These are phyloP conservation scores for Cyprinella venusta DNA, from an alignment of 2,797 vertebrate species.

Conservation along the genomic window DNA sequence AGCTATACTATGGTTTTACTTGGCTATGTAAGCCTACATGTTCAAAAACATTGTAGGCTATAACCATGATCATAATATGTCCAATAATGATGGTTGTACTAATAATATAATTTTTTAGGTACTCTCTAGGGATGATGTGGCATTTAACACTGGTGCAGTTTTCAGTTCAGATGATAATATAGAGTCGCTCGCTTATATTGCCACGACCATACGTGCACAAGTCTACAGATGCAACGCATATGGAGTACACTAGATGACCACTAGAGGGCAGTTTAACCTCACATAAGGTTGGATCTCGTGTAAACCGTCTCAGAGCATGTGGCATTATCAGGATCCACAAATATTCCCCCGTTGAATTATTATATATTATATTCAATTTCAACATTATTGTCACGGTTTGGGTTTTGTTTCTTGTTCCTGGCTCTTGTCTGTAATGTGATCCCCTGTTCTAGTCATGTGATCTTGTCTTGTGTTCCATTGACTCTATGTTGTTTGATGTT, in stretches of 20 bases:
- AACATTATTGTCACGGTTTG: too few species aligned
- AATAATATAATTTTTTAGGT: neutral
- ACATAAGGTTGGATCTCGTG: conserved; percentile 3
- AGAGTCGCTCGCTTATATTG: neutral
- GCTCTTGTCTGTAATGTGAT: too few species aligned
- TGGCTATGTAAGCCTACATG: too few species aligned
- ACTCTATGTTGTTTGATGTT: too few species aligned
- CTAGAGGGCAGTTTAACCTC: conserved; percentile 39
- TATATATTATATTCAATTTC: too few species aligned
- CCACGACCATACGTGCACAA: neutral
- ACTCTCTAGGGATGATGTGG: neutral
- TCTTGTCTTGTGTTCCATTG: too few species aligned
- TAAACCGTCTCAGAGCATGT: neutral
- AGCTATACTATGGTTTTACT: neutral
- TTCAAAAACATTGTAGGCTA: too few species aligned
- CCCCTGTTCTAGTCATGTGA: too few species aligned
- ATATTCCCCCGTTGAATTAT: too few species aligned
- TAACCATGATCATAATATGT: neutral
- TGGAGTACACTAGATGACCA: conserved; percentile 27
- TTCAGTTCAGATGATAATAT: neutral
- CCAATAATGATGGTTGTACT: neutral
- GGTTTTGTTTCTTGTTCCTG: too few species aligned
- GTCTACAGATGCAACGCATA: neutral
- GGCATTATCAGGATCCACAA: too few species aligned
- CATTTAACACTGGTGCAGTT: neutral